Evolutionary conservation across 2,888 invertebrate genomes (phyloP).

Genomic region (Caradrina clavipalpis): DNA sequence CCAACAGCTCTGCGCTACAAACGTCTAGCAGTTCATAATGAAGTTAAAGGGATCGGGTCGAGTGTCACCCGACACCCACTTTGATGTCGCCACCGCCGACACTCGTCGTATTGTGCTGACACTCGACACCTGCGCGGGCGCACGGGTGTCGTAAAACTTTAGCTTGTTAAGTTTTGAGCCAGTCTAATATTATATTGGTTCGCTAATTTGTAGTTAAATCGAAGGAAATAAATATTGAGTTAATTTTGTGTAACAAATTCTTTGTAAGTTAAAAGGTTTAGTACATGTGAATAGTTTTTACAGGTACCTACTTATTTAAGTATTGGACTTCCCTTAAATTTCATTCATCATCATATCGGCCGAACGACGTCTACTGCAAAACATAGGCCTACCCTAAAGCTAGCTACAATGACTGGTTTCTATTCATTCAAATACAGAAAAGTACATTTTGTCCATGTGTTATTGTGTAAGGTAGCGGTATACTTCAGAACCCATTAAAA

Average conservation of each 20-base stretch:
- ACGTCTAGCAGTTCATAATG: conserved; percentile 39
- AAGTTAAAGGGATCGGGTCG: conserved; percentile 58
- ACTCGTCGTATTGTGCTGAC: conserved; percentile 54
- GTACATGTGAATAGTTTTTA: no score
- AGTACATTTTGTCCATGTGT: no score
- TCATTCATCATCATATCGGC: no score
- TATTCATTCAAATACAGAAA: no score
- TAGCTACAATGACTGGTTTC: no score
- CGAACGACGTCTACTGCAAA: no score
- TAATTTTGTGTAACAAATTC: not conserved
- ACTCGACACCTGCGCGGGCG: conserved; percentile 49
- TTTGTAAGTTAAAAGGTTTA: not conserved
- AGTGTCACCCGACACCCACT: conserved; percentile 69
- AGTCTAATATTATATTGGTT: conserved; percentile 47
- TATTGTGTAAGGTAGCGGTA: no score
- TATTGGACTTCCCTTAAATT: no score
- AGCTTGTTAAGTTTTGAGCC: conserved; percentile 69
- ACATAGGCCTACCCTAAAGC: no score
- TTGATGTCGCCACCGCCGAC: conserved; percentile 67
- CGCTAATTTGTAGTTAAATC: conserved; percentile 26
- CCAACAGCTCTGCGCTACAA: not conserved
- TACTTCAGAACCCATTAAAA: conserved; percentile 1
- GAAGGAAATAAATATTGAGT: not conserved
- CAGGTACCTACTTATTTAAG: no score
- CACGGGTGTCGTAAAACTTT: conserved; percentile 67